Conservation (phyloP, 2,888 invertebrate genomes). For the Hypomecis punctinalis region DNA sequence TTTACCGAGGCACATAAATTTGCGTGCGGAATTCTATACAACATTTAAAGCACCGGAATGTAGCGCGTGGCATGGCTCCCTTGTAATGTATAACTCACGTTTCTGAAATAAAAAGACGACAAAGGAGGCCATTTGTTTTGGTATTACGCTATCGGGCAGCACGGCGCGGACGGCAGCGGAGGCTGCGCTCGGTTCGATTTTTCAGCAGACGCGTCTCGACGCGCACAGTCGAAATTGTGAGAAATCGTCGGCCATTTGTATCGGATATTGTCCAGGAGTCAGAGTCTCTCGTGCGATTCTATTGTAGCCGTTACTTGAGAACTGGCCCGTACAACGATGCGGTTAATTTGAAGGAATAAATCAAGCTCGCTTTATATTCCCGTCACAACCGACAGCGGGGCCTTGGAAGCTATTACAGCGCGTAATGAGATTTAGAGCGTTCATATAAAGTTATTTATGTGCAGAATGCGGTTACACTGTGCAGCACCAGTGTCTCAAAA, state of each 20-base stretch:
- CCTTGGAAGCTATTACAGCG: conserved; percentile 79
- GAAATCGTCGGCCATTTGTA: conserved; percentile 59
- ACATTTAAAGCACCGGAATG: conserved; percentile 58
- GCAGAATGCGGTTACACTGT: conserved; percentile 63
- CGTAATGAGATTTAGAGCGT: conserved; percentile 82
- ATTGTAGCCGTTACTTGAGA: conserved; percentile 42
- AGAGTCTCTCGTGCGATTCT: conserved; percentile 42
- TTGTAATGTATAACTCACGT: conserved; percentile 69
- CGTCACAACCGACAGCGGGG: conserved; percentile 76
- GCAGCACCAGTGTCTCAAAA: conserved; percentile 46
- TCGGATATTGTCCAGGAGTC: conserved; percentile 49
- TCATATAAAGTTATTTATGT: conserved; percentile 83
- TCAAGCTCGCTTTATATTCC: conserved; percentile 79
- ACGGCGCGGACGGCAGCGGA: conserved; percentile 50
- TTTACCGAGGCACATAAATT: conserved; percentile 40
- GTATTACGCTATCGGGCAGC: conserved; percentile 75
- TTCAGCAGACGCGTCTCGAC: conserved; percentile 56
- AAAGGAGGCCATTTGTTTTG: conserved; percentile 77
- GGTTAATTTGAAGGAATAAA: conserved; percentile 67
- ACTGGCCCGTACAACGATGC: conserved; percentile 41
- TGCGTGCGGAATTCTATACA: conserved; percentile 45
- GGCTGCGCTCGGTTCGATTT: conserved; percentile 60
- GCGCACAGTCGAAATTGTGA: conserved; percentile 54
- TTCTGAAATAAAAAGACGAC: conserved; percentile 71
- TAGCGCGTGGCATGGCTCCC: conserved; percentile 57